Conservation (phyloP, 1,140 invertebrate genomes). For the Pseudomyrmex flavicornis region DNA sequence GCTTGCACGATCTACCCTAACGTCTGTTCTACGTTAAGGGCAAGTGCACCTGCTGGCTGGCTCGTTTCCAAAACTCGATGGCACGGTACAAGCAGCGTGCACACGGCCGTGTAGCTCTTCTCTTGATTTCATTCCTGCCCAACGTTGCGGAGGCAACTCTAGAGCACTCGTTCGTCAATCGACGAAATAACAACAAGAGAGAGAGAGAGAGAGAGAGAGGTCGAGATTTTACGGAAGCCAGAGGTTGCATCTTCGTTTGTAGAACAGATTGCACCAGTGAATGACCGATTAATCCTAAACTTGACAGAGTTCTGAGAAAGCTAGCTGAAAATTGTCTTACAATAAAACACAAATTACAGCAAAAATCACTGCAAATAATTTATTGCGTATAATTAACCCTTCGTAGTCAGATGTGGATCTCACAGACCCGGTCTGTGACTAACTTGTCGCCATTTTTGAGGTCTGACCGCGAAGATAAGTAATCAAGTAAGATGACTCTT, state of each 20-base stretch:
- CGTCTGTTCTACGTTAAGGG: slow-evolving; percentile 28
- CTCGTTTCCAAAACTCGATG: slow-evolving; percentile 57
- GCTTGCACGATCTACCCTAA: slow-evolving; percentile 43
- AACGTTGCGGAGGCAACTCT: slow-evolving; percentile 21
- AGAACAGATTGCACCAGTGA: background rate
- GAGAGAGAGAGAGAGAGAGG: background rate
- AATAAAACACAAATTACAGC: background rate
- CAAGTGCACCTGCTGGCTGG: slow-evolving; percentile 53
- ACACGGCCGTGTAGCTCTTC: slow-evolving; percentile 16
- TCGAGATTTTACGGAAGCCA: slow-evolving; percentile 10
- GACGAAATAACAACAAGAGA: slow-evolving; percentile 29
- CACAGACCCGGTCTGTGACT: too few species aligned
- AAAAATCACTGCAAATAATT: background rate
- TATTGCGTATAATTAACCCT: background rate
- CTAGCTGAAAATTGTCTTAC: slow-evolving; percentile 9
- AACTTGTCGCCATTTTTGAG: too few species aligned
- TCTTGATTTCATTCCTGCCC: slow-evolving; percentile 36
- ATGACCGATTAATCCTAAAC: slow-evolving; percentile 21
- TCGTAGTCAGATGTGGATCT: too few species aligned
- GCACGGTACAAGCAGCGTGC: slow-evolving; percentile 1
- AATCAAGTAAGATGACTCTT: background rate
- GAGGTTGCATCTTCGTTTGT: slow-evolving; percentile 4
- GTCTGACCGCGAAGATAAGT: too few species aligned
- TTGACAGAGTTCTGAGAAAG: background rate
- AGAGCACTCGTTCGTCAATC: slow-evolving; percentile 34